Conservation (phyloP, 2,113 vertebrate species). For the Cinclus cinclus region DNA sequence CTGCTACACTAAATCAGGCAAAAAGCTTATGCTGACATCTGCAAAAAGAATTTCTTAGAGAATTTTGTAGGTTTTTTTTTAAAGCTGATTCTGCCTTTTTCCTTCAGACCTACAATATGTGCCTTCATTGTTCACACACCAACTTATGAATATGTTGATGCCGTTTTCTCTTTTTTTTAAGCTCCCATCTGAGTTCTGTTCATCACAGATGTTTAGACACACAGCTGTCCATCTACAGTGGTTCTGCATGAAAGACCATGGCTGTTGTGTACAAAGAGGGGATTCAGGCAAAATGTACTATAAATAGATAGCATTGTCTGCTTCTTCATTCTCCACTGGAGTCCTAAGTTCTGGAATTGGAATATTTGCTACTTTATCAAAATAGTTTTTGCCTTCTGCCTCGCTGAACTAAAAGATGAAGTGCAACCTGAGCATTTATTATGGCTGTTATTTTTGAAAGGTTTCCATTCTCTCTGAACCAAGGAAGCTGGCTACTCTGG, state of each 20-base stretch:
- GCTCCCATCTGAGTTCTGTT: conserved; percentile 75
- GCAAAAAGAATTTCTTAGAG: conserved; percentile 67
- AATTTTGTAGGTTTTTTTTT: conserved; percentile 36
- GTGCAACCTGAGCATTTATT: conserved; percentile 48
- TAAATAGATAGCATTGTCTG: conserved; percentile 66
- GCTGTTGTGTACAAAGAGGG: conserved; percentile 66
- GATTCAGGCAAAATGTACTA: conserved; percentile 70
- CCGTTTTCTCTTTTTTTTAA: conserved; percentile 70
- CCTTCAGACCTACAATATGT: conserved; percentile 75
- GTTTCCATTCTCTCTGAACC: conserved; percentile 1
- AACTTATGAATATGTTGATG: conserved; percentile 77
- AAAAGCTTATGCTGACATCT: conserved; percentile 70
- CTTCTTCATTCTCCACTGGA: conserved; percentile 60
- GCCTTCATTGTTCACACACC: conserved; percentile 72
- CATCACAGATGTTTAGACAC: conserved; percentile 75
- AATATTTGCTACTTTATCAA: conserved; percentile 66
- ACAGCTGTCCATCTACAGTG: conserved; percentile 75
- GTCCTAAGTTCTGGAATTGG: conserved; percentile 64
- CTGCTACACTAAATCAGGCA: conserved; percentile 34
- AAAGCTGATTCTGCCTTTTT: conserved; percentile 71
- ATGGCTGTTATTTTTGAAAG: conserved; percentile 19
- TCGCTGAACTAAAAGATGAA: conserved; percentile 26
- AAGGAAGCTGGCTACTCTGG: background rate
- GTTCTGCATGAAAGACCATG: conserved; percentile 74
- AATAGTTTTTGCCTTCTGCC: conserved; percentile 55